Evolutionary conservation across 1,140 invertebrate species (phyloP), one percentile per base, ranked within the genome.

Genomic region (Coptotermes formosanus): DNA sequence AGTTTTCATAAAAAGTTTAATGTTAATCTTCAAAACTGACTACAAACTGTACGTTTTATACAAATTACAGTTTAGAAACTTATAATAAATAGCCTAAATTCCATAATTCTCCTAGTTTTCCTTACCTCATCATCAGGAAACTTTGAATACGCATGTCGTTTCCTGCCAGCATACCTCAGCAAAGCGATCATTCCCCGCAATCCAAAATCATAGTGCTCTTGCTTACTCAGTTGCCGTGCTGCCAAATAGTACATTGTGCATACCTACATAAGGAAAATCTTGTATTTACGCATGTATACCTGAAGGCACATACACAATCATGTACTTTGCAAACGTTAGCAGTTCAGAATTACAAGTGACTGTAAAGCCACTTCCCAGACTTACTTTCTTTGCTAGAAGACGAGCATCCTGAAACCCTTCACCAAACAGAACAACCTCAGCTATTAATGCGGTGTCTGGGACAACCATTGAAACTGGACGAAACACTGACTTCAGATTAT

Each of bases 391-490:
- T 3, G 97, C 96, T 55, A 97, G 92, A 2, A 93, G 90, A 82
- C 95, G 93, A 3, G 96, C 96, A 88, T 95, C 95, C 83, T 94
- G 93, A 89, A 98, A 98, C 3, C 97, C 97, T 91, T 96, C 97
- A 23, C 96, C 97, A 90, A 97, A 97, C 2, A 98, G 91, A 23
- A 94, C 95, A 88, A 98, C 97, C 91, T 98, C 97, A 0, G 96
- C 96, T 88, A 98, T 98, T 88, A 97, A 95, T 25, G 94, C 94
- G 87, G 95, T 97, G 90, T 98, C 97, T 0, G 97, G 97, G 19
- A 97, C 96, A 93, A 98, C 97, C 97, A 98, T 98, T 3, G 97
- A 95, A 87, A 98, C 97, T n/a, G 97, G 97, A 23, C 97, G 93
- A 91, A 98, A 98, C 94, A 98, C 95, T 0, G 96, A 97, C 91